Conservation (phyloP, 2,797 vertebrate genomes). For the Neosalanx taihuensis region DNA sequence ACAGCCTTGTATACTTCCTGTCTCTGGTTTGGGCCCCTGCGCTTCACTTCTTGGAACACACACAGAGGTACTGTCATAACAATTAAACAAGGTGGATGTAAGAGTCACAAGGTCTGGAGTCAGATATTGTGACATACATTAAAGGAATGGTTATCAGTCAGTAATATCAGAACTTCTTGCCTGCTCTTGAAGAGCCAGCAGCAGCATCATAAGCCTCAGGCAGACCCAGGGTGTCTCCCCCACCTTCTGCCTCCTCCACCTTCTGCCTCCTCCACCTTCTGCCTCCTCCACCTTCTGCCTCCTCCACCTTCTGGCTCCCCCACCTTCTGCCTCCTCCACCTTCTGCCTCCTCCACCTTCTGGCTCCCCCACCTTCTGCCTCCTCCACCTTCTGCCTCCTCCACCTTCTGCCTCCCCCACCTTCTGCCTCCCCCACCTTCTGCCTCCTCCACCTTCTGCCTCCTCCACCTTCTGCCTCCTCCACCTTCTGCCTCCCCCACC, state of each 20-base stretch:
- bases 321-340: not conserved
- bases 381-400: too few relatives aligned
- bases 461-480: not conserved
- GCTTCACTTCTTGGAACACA: constrained; percentile 45
- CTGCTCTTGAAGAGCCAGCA: not conserved
- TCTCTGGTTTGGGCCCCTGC: constrained; percentile 34
- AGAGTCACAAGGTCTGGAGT: not conserved
- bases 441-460: too few relatives aligned
- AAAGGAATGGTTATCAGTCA: not conserved
- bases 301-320: not conserved
- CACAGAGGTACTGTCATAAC: not conserved
- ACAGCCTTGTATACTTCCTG: constrained; percentile 54
- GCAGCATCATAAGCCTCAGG: not conserved
- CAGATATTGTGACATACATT: too few relatives aligned
- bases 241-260: not conserved
- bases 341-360: too few relatives aligned
- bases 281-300: too few relatives aligned
- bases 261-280: not conserved
- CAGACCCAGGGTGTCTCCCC: not conserved
- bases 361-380: not conserved
- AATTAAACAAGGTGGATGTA: not conserved
- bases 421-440: too few relatives aligned
- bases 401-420: not conserved
- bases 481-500: not conserved
- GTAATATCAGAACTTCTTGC: not conserved